Conservation (phyloP, 2,888 invertebrate genomes). For the Apotomis capreana region DNA sequence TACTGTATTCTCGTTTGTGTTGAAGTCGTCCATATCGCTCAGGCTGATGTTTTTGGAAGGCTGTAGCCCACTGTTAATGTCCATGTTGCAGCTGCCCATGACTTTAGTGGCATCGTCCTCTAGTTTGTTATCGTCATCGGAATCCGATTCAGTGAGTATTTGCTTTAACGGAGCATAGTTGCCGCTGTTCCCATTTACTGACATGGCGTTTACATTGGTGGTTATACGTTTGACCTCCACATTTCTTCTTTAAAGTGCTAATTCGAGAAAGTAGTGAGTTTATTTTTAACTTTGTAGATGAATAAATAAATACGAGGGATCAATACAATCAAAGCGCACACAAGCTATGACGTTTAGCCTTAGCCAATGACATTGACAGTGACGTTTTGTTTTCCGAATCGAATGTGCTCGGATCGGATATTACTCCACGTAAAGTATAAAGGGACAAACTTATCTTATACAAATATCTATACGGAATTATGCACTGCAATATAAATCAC, state of each 20-base stretch:
- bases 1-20: conserved; percentile 74
- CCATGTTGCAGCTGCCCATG: conserved; percentile 72
- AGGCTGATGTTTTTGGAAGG: conserved; percentile 75
- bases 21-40: conserved; percentile 78
- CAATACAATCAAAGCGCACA: conserved; percentile 2
- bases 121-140: conserved; percentile 86
- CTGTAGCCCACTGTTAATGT: conserved; percentile 75
- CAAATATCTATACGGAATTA: too few species aligned
- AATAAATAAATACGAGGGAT: conserved; percentile 23
- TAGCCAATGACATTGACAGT: not conserved
- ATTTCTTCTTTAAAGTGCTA: conserved; percentile 6
- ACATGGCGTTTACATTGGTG: conserved; percentile 62
- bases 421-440: not conserved
- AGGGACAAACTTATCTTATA: too few species aligned
- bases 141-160: conserved; percentile 90
- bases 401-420: not conserved
- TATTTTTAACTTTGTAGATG: conserved; percentile 11
- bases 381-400: not conserved
- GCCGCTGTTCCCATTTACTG: conserved; percentile 75
- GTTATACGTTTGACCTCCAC: conserved; percentile 31
- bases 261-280: not conserved
- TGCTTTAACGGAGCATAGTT: conserved; percentile 91
- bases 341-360: conserved; percentile 2
- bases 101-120: conserved; percentile 67
- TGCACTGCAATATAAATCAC: too few species aligned